phyloP scores from a whole-genome alignment of 2,113 vertebrate species.

The Calidris pygmaea region DNA sequence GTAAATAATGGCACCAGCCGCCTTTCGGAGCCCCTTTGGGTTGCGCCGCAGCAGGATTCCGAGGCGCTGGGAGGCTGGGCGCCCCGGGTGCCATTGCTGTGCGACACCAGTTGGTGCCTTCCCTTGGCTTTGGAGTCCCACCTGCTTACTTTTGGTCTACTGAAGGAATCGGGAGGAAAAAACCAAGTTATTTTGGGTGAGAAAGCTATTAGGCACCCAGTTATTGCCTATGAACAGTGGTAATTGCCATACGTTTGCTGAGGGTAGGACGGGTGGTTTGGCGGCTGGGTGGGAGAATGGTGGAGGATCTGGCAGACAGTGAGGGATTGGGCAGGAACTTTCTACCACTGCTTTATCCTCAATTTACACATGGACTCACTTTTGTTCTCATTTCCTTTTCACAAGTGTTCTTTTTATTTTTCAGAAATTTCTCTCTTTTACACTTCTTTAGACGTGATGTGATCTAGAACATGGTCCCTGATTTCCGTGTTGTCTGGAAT shows the following conservation, averaged over 20 bases:
- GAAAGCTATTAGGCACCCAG: not conserved
- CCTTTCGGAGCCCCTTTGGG: not conserved
- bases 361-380: not conserved
- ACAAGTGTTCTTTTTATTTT: not conserved
- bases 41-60: not conserved
- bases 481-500: not conserved
- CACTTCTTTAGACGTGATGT: too few relatives aligned
- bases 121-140: not conserved
- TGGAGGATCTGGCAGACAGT: not conserved
- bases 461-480: not conserved
- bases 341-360: not conserved
- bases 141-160: rapidly evolving
- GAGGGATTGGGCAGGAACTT: too few relatives aligned
- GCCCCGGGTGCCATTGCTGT: rapidly evolving
- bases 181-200: rapidly evolving
- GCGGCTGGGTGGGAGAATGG: not conserved
- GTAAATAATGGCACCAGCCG: constrained; percentile 63
- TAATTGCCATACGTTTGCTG: rapidly evolving
- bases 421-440: not conserved
- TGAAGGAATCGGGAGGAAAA: not conserved
- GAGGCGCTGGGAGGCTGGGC: not conserved
- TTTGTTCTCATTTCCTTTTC: not conserved
- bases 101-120: rapidly evolving
- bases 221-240: too few relatives aligned
- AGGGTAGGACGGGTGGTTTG: not conserved